Base-by-base conservation (phyloP, 1,140 invertebrate genomes). In the Anadara kagoshimensis region DNA sequence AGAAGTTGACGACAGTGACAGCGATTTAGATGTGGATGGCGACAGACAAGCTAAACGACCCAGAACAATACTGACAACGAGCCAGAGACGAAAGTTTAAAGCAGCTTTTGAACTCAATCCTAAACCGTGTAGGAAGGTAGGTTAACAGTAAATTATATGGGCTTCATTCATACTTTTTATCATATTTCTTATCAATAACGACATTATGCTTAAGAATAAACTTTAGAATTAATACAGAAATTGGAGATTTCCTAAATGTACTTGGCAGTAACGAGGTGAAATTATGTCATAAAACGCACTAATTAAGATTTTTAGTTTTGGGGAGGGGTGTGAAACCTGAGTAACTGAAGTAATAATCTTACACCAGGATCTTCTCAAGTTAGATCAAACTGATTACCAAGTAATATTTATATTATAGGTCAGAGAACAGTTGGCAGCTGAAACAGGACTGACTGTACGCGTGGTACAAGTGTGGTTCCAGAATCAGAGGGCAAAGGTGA, bases 401-500 rank as follows among this genome's bases (percentile, higher is more conserved):
- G n/a, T n/a, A 44, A 20, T 44, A 0, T 22, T 41, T 44, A n/a
- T 44, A 44, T 57, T 29, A 18, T 47, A 75, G 73, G 68, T 75
- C 36, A 44, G 73, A 56, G 73, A 75, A 49, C 73, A 75, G 29
- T 18, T 75, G 14, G 73, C 73, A 24, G 68, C 73, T 53, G 73
- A 75, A 54, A 70, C 73, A 20, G 73, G 73, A 22, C 59, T 75
- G 47, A 75, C 73, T 18, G 65, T 75, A 12, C 49, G 73, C 18
- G 73, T 75, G n/a, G 73, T 75, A 16, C 73, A 75, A 69, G 73
- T 75, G 11, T 75, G 73, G 73, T 75, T 75, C 61, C 73, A 75
- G 47, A 75, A 75, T 69, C 73, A 75, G 18, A 54, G 73, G 61
- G 73, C 73, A 0, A 75, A 75, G 73, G 73, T 75, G 61, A 36